phyloP scores from a whole-genome alignment of 1,140 invertebrate species.

The Carcinoscorpius rotundicauda region DNA sequence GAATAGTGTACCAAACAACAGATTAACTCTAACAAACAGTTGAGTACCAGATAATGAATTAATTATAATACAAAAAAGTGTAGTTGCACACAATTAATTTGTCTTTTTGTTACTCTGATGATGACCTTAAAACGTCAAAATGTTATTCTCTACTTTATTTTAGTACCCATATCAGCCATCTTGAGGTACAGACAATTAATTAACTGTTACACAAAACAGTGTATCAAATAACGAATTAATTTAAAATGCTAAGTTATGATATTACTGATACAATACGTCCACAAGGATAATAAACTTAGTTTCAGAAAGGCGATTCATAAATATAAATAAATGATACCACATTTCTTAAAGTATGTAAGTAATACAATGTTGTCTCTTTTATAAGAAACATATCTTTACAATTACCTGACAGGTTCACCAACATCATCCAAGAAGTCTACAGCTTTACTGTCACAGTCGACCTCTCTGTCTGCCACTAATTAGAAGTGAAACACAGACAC shows the following conservation, averaged over 20 bases:
- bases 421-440: conserved; percentile 7
- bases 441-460: conserved; percentile 11
- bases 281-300: background rate
- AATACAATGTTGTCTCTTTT: background rate
- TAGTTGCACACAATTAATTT: background rate
- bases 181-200: too few species aligned
- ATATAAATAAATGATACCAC: background rate
- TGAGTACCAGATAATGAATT: background rate
- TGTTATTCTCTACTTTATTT: too few species aligned
- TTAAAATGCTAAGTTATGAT: background rate
- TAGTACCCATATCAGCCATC: too few species aligned
- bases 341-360: background rate
- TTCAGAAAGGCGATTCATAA: background rate
- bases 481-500: background rate
- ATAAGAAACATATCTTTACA: background rate
- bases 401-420: conserved; percentile 16
- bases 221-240: background rate
- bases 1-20: background rate
- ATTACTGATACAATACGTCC: background rate
- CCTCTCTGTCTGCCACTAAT: conserved; percentile 8
- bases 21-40: background rate
- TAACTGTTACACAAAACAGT: background rate
- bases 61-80: background rate
- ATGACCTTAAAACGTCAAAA: background rate
- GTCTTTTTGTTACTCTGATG: background rate